Conservation (phyloP, 2,797 vertebrate genomes). For the Labeo calbasu region DNA sequence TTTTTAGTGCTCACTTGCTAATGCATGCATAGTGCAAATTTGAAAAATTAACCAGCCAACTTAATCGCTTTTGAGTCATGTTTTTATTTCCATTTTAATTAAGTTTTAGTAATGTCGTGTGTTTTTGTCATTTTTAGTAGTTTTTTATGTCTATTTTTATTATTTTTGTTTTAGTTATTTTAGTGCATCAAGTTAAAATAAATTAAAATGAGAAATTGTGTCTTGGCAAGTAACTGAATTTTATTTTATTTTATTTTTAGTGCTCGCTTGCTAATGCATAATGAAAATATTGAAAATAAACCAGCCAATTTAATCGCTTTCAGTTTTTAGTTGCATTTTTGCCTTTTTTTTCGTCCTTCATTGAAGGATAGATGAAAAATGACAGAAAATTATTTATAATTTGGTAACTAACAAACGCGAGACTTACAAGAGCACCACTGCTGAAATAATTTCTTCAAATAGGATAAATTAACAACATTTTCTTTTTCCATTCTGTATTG, state of each 20-base stretch:
- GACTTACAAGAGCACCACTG: constrained; percentile 69
- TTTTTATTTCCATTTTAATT: neutral
- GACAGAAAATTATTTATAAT: neutral
- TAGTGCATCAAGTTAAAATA: no score
- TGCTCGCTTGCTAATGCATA: neutral
- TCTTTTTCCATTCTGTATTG: neutral
- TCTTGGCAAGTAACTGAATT: no score
- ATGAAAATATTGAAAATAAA: neutral
- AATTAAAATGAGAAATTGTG: no score
- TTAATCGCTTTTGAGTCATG: neutral
- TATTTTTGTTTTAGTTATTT: no score
- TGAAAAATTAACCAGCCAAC: neutral
- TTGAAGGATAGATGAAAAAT: neutral
- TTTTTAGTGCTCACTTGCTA: neutral
- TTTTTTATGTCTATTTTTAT: no score
- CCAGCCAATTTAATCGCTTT: neutral
- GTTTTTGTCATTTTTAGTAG: no score
- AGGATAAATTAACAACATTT: constrained; percentile 69
- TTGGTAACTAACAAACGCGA: neutral
- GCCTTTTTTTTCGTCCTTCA: neutral
- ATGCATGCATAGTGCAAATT: neutral
- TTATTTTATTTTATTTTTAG: neutral
- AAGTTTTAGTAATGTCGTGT: no score
- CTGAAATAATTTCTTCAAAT: constrained; percentile 79
- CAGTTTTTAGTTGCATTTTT: neutral